Base-by-base conservation (phyloP, 2,888 invertebrate genomes). In the Clostera curtula region DNA sequence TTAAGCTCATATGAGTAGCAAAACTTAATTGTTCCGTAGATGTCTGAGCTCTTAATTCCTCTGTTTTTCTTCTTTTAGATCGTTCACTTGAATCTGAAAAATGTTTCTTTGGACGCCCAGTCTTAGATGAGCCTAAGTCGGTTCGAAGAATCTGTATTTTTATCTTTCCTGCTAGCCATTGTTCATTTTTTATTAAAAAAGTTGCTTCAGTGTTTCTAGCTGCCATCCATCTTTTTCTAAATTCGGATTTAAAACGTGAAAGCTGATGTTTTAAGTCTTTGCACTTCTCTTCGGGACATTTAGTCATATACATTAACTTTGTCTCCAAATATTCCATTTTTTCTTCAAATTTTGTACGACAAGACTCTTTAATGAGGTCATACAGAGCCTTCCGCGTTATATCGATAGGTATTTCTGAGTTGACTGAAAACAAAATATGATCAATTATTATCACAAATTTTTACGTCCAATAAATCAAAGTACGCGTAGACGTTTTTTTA, bases 1-100 rank as follows among this genome's bases (percentile, higher is more conserved):
- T 19, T 16, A 28, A 28, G 11, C 15, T 31, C n/a, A 27, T 22
- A 25, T 31, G 30, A 25, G 36, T 24, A 20, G 36, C 36, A 29
- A 28, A 29, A 15, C 23, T 26, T 13, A 36, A 27, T 9, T 26
- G 13, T 15, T 31, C 31, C 12, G 4, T 18, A 10, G 8, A 11
- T 10, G 19, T 12, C 12, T 14, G 25, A 23, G 23, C 23, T 9
- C 36, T 24, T 12, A 38, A 10, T 12, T 36, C 15, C 30, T 35
- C 30, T 12, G 41, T 43, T 34, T 39, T 37, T 16, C 41, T 25
- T 12, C 34, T 21, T 19, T 40, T 13, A n/a, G n/a, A n/a, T n/a
- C 36, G 29, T 19, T 41, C 39, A 29, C 34, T 41, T 20, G 24
- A 34, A n/a, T 43, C 39, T 15, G 8, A n/a, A 34, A 44, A 44